Base-by-base conservation (phyloP, 2,113 vertebrate species). In the Kryptolebias marmoratus region DNA sequence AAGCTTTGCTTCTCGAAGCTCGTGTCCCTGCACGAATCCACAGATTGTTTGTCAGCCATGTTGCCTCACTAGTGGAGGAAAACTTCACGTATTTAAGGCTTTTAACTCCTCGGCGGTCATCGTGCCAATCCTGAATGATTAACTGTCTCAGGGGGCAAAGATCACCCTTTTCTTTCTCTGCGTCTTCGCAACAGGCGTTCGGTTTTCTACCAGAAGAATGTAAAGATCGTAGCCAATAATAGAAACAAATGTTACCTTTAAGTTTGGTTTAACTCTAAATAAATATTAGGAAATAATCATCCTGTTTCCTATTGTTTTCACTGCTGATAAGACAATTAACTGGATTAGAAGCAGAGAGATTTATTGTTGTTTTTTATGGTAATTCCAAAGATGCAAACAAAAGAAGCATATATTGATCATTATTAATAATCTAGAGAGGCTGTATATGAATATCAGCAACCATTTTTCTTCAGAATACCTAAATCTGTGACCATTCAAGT, bases 61-160 rank as follows among this genome's bases (percentile, higher is more conserved):
- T 54, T 18, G 3, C 45, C 32, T 32, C 55, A 14, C 18, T 27
- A 11, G 60, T 30, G 81, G 56, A 58, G 71, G 73, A 50, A 49
- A 44, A 55, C 3, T 71, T 18, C n/a, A 42, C 13, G 31, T n/a
- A 15, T 12, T 1, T 10, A 14, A 11, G 5, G 49, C 65, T 71
- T 79, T 63, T 55, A 77, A 65, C 39, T 36, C 5, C 14, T 68
- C 22, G n/a, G 52, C 48, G n/a, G 16, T 64, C 36, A 12, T 0
- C 1, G 15, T 48, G 9, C 12, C 6, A 16, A 11, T 65, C 73
- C 81, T 88, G 80, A 91, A 91, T 91, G 82, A 92, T 92, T 92
- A 89, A 91, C 91, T 22, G 62, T 68, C 28, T 83, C 42, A 50
- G 57, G 54, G 91, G 78, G 44, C 87, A 92, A 89, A 88, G 90